Evolutionary conservation across 2,113 vertebrate genomes (phyloP).

Genomic region (Malurus alboscapulatus): DNA sequence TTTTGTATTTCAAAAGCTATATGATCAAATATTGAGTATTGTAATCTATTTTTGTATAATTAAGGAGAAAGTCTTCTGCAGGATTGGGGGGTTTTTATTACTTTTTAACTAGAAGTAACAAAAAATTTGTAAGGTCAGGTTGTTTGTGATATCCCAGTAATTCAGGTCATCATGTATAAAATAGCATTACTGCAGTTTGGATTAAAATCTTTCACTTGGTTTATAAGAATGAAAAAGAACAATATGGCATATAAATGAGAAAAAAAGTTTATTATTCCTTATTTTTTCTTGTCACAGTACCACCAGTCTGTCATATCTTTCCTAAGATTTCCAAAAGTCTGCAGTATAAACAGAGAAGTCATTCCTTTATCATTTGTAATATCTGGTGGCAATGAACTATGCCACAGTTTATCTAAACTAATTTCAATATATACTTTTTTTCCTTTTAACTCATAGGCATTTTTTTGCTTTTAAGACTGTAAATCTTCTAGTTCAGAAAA

Average conservation of each 20-base stretch:
- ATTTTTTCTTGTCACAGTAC: background rate
- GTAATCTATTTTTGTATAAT: background rate
- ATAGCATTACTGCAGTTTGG: background rate
- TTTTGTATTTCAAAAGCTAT: background rate
- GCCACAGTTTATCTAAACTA: background rate
- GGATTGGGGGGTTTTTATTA: background rate
- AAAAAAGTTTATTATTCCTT: background rate
- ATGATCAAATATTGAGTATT: background rate
- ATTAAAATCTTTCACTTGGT: conserved; percentile 21
- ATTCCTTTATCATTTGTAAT: background rate
- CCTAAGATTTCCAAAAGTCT: conserved; percentile 11
- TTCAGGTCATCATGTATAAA: background rate
- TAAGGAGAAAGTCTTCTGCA: background rate
- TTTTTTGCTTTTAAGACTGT: background rate
- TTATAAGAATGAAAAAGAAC: background rate
- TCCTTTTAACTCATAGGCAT: background rate
- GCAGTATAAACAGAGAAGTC: background rate
- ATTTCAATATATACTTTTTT: background rate
- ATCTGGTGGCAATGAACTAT: background rate
- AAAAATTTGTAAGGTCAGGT: background rate
- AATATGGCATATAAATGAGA: background rate
- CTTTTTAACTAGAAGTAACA: background rate
- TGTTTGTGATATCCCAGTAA: background rate
- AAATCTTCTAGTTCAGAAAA: background rate
- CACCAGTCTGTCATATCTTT: background rate